Base-by-base conservation (phyloP, 2,888 invertebrate genomes). In the Hydriomena furcata region DNA sequence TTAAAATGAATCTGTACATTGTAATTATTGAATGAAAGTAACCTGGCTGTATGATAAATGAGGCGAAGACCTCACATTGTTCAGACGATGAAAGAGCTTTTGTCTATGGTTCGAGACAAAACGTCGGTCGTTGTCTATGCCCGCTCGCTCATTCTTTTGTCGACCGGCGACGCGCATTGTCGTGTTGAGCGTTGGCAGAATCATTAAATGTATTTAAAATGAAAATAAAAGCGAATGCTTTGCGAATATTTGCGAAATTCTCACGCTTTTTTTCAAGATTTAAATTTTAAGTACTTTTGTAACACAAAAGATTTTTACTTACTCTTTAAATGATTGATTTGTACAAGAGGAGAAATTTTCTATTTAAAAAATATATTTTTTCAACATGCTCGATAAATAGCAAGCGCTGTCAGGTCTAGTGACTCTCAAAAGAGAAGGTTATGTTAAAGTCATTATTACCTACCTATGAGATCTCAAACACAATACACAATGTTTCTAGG, bases 11-110 rank as follows among this genome's bases (percentile, higher is more conserved):
- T 72, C 75, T 75, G 69, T 77, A 83, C 86, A 80, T 85, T 84
- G 84, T 88, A 87, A 88, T 88, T 84, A 88, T 82, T 80, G 81
- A 81, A 84, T 87, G 88, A 88, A 86, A 88, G 88, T 89, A 82
- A 83, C 84, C 82, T 84, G 85, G 73, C 79, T 82, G 79, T 81
- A 84, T 89, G 88, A 90, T 87, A 86, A 89, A 90, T 88, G 89
- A 90, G 76, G 80, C 82, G 79, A 79, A 83, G 83, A 82, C 81
- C 79, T 75, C 59, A 76, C 75, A 86, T 89, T 89, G 88, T 89
- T 75, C 78, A 68, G 70, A 65, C 74, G 73, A 82, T 88, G 82
- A 89, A 89, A 88, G 86, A 79, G 65, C 84, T 81, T 87, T 90
- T 89, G 89, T 89, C 80, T 86, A 84, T 82, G 79, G 81, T 55